These are phyloP conservation scores for Stylophora pistillata DNA, from an alignment of 64 coral and sea anemone genomes.

Conservation along the genomic window DNA sequence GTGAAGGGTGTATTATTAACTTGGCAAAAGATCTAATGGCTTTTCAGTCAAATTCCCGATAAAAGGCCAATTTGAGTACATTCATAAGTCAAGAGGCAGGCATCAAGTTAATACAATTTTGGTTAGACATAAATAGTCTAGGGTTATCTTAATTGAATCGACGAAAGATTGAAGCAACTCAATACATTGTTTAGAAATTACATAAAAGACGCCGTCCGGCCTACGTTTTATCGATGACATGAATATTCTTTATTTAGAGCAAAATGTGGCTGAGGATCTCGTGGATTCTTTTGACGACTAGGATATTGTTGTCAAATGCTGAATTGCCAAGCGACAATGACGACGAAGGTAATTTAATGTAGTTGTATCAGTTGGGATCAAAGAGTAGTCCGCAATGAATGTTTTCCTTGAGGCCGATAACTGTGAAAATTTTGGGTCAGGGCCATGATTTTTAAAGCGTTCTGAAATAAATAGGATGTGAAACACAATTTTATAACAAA, in stretches of 20 bases:
- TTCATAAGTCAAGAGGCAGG: no score
- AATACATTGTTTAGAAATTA: no score
- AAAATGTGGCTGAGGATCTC: conserved; percentile 1
- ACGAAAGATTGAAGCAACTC: background rate
- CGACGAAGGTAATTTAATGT: background rate
- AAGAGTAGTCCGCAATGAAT: no score
- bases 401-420: no score
- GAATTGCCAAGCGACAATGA: conserved; percentile 22
- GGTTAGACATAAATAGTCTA: no score
- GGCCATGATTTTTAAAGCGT: no score
- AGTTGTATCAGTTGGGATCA: no score
- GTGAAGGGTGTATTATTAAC: background rate
- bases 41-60: background rate
- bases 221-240: background rate
- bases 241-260: background rate
- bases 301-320: background rate
- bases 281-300: conserved; percentile 25
- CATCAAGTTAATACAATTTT: no score
- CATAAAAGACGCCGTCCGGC: background rate
- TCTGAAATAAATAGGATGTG: no score
- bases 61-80: no score
- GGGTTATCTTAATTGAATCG: background rate
- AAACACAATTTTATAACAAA: no score
- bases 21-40: background rate
- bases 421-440: no score